Percentiles rank a stretch among this genome's conserved stretches.
These are phyloP conservation scores for Dromas ardeola DNA, from an alignment of 2,113 vertebrate species.

Conservation along the genomic window DNA sequence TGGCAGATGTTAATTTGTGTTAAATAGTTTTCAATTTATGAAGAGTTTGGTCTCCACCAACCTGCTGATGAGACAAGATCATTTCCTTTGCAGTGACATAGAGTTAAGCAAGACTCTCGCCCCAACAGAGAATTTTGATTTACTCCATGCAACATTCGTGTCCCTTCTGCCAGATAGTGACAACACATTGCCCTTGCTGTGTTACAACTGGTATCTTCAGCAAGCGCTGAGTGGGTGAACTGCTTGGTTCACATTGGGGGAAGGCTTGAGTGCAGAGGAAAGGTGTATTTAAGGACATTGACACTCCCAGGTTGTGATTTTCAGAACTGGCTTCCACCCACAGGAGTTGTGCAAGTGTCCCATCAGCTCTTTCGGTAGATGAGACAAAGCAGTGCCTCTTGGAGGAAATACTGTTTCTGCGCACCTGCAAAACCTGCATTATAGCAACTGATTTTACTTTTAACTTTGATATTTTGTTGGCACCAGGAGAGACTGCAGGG, in stretches of 20 bases:
- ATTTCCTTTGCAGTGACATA: background rate
- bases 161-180: background rate
- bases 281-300: background rate
- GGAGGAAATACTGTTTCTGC: background rate
- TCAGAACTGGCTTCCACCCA: background rate
- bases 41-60: background rate
- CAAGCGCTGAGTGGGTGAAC: background rate
- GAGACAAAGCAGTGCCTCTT: background rate
- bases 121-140: background rate
- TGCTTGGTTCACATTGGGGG: rapidly evolving
- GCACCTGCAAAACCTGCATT: background rate
- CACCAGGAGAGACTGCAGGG: background rate
- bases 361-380: background rate
- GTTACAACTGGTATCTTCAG: background rate
- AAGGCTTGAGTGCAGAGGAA: background rate
- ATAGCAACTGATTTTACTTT: background rate
- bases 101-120: background rate
- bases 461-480: background rate
- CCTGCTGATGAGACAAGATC: background rate
- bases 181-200: background rate
- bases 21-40: background rate
- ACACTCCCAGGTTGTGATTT: background rate
- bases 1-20: background rate
- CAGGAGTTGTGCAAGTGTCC: background rate
- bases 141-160: background rate